Evolutionary conservation across 1,140 invertebrate genomes (phyloP).

Genomic region (Drosophila malerkotliana): DNA sequence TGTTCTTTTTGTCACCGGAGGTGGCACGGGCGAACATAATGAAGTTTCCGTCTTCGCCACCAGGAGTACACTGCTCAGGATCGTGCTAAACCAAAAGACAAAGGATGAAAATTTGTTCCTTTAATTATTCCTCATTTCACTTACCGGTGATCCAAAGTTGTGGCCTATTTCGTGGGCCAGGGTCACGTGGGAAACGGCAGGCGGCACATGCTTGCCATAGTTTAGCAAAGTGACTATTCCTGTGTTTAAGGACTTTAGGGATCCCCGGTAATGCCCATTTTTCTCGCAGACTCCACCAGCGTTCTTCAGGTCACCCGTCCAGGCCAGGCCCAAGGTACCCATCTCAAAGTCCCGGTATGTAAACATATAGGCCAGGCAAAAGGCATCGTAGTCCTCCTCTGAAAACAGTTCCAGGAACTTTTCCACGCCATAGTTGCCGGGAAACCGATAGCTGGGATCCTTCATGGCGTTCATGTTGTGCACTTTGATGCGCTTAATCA

Average conservation of each 20-base stretch:
- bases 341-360: constrained; percentile 99
- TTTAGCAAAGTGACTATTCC: constrained; percentile 99
- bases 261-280: constrained; percentile 97
- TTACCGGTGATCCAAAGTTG: constrained; percentile 98
- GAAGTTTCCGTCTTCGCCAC: constrained; percentile 97
- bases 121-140: neutral
- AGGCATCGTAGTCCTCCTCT: constrained; percentile 98
- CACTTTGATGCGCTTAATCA: constrained; percentile 98
- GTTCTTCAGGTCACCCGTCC: constrained; percentile 97
- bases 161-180: constrained; percentile 99
- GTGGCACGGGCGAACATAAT: constrained; percentile 99
- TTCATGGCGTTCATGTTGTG: constrained; percentile 92
- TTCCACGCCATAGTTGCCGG: constrained; percentile 96
- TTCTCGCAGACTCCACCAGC: constrained; percentile 97
- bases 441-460: constrained; percentile 94
- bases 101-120: neutral
- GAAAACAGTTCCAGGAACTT: constrained; percentile 97
- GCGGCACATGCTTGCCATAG: constrained; percentile 99
- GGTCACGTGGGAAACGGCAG: constrained; percentile 98
- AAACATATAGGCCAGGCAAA: constrained; percentile 99
- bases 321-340: constrained; percentile 98
- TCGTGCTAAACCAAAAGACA: constrained; percentile 91
- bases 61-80: constrained; percentile 95
- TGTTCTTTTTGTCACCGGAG: constrained; percentile 97
- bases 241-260: constrained; percentile 98